A percentile compares a stretch with the other conserved stretches of the same genome.
phyloP scores from a whole-genome alignment of 2,888 invertebrate genomes.

The Hypolimnas misippus region DNA sequence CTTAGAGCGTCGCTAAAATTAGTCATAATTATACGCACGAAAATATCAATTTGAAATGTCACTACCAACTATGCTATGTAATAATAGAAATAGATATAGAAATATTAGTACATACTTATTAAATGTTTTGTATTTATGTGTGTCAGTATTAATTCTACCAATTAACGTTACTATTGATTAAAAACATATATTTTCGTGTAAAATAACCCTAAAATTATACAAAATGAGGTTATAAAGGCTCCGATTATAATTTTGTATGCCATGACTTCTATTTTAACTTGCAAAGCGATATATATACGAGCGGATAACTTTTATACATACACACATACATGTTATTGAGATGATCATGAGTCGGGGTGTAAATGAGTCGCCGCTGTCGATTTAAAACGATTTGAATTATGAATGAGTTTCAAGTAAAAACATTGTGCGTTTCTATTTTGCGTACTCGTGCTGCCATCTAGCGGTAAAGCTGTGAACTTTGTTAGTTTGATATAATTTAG shows the following conservation, averaged over 20 bases:
- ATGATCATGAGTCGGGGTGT: background rate
- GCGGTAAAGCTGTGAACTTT: background rate
- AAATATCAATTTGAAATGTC: too few species aligned
- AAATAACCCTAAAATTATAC: too few species aligned
- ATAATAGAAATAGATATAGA: too few species aligned
- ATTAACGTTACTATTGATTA: too few species aligned
- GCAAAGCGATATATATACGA: conserved; percentile 6
- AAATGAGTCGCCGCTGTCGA: background rate
- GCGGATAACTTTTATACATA: background rate
- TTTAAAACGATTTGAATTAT: conserved; percentile 10
- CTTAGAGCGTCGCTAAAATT: too few species aligned
- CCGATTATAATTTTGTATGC: background rate
- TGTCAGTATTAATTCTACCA: too few species aligned
- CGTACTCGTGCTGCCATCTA: background rate
- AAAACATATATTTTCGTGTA: too few species aligned
- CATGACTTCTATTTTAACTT: background rate
- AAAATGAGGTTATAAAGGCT: background rate
- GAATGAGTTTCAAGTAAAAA: background rate
- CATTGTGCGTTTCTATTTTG: background rate
- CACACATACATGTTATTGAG: background rate
- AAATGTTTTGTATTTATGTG: too few species aligned
- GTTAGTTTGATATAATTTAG: background rate
- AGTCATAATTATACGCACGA: too few species aligned
- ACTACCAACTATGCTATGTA: too few species aligned
- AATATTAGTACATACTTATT: too few species aligned